phyloP scores from a whole-genome alignment of 2,888 invertebrate species.

The Troides oblongomaculatus region DNA sequence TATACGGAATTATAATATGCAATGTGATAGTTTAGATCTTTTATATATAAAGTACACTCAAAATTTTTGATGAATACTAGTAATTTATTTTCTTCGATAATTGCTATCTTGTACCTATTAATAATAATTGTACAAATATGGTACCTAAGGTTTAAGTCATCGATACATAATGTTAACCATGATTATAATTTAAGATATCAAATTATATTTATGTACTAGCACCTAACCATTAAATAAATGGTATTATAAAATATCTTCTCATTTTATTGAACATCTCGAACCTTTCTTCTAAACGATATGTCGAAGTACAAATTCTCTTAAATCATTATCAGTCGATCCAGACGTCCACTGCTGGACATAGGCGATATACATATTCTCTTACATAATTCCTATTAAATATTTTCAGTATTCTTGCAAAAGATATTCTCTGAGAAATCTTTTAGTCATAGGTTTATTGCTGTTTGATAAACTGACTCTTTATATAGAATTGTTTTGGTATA shows the following conservation, averaged over 20 bases:
- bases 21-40: slow-evolving; percentile 77
- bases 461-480: too few relatives aligned
- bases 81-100: slow-evolving; percentile 52
- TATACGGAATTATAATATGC: slow-evolving; percentile 62
- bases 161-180: slow-evolving; percentile 64
- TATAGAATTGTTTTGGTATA: too few relatives aligned
- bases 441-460: too few relatives aligned
- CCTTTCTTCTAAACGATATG: too few relatives aligned
- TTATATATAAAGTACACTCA: slow-evolving; percentile 55
- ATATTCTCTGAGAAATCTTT: too few relatives aligned
- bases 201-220: slow-evolving; percentile 70
- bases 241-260: slow-evolving; percentile 50
- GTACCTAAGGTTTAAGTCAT: slow-evolving; percentile 62
- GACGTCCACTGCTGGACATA: too few relatives aligned
- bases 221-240: slow-evolving; percentile 72
- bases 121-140: slow-evolving; percentile 69
- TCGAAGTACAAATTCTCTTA: too few relatives aligned
- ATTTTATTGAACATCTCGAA: background rate
- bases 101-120: slow-evolving; percentile 44
- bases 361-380: too few relatives aligned
- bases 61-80: slow-evolving; percentile 55
- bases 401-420: too few relatives aligned
- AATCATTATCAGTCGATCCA: too few relatives aligned
- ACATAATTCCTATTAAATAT: too few relatives aligned
- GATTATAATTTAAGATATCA: slow-evolving; percentile 59